Evolutionary conservation across 2,797 vertebrate species (phyloP).

Genomic region (Coregonus suidteri): DNA sequence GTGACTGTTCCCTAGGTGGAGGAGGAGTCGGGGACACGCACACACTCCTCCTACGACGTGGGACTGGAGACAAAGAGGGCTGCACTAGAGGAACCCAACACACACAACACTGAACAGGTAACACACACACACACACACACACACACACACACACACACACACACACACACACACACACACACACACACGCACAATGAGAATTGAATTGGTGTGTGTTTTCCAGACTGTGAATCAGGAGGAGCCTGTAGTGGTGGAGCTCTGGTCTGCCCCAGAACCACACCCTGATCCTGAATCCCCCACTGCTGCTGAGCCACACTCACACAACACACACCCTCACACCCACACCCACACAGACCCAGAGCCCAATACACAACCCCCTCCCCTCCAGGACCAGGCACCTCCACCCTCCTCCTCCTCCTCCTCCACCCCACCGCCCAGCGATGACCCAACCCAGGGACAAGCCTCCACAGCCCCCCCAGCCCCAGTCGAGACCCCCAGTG

Average conservation of each 20-base stretch:
- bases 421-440: slow-evolving; percentile 24
- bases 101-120: slow-evolving; percentile 66
- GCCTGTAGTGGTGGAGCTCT: slow-evolving; percentile 54
- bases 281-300: slow-evolving; percentile 30
- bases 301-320: slow-evolving; percentile 56
- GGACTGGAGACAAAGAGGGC: slow-evolving; percentile 69
- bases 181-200: not conserved
- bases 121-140: slow-evolving; percentile 8
- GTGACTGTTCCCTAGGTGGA: slow-evolving; percentile 65
- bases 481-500: slow-evolving; percentile 53
- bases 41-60: slow-evolving; percentile 63
- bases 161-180: not conserved
- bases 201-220: slow-evolving; percentile 2
- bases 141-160: not conserved
- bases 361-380: slow-evolving; percentile 9
- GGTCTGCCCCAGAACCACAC: slow-evolving; percentile 44
- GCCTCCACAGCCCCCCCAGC: slow-evolving; percentile 50
- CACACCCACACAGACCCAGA: slow-evolving; percentile 50
- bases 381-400: slow-evolving; percentile 37
- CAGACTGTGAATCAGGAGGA: slow-evolving; percentile 79
- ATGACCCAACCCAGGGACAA: slow-evolving; percentile 63
- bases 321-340: slow-evolving; percentile 34
- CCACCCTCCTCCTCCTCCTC: slow-evolving; percentile 17
- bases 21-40: slow-evolving; percentile 69
- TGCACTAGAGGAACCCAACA: slow-evolving; percentile 65